Evolutionary conservation across 1,140 invertebrate species (phyloP).

Genomic region (Drosophila persimilis): DNA sequence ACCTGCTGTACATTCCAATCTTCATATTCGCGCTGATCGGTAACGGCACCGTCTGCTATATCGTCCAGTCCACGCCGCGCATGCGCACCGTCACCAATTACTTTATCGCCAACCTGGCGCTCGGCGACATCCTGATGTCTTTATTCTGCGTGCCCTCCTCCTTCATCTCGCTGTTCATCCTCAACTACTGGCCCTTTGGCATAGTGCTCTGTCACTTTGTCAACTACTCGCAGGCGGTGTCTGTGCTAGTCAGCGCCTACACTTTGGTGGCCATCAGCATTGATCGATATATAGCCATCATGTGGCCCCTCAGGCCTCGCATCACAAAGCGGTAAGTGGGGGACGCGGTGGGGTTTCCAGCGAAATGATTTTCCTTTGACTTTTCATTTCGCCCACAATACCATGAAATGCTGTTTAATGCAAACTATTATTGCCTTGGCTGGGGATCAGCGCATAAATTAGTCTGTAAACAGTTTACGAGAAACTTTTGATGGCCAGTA

Average conservation of each 20-base stretch:
- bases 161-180: slow-evolving; percentile 89
- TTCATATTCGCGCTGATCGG: slow-evolving; percentile 90
- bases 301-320: slow-evolving; percentile 92
- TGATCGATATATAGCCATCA: slow-evolving; percentile 94
- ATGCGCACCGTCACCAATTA: slow-evolving; percentile 95
- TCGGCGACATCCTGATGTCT: slow-evolving; percentile 93
- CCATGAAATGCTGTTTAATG: not conserved
- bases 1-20: slow-evolving; percentile 89
- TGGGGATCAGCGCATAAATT: too few relatives aligned
- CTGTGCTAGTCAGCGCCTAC: slow-evolving; percentile 93
- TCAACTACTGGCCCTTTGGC: slow-evolving; percentile 93
- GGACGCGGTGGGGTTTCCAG: not conserved
- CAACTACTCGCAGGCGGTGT: slow-evolving; percentile 90
- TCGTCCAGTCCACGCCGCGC: slow-evolving; percentile 89
- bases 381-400: not conserved
- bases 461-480: too few relatives aligned
- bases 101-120: slow-evolving; percentile 93
- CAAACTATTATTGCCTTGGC: too few relatives aligned
- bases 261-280: slow-evolving; percentile 93
- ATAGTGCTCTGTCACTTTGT: slow-evolving; percentile 89
- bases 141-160: slow-evolving; percentile 94
- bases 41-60: slow-evolving; percentile 92
- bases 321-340: slow-evolving; percentile 88
- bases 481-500: too few relatives aligned
- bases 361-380: not conserved